Base-by-base conservation (phyloP, 1,140 invertebrate species). In the Theocolax elegans region DNA sequence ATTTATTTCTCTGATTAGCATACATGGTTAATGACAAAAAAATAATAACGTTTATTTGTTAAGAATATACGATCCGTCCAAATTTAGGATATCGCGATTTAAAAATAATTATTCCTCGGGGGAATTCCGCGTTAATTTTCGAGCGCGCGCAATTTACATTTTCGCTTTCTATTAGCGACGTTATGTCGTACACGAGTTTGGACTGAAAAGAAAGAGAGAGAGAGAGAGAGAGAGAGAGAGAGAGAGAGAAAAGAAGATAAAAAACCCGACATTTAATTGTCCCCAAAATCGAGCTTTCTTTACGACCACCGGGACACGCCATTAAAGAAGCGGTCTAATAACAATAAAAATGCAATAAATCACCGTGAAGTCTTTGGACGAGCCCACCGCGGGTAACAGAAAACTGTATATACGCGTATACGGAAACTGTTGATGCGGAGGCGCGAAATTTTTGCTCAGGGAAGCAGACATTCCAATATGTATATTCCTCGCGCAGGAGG, bases 261-360 rank as follows among this genome's bases (percentile, higher is more conserved):
- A 31, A 31, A 9, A 31, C 13, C 19, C 27, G 51, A 3, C 13
- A 19, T 48, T 44, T 27, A 17, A 65, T 27, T 25, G 31, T 62
- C 44, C 13, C 59, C 13, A 12, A 27, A n/a, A 44, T 59, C 31
- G 19, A 23, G 31, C 25, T n/a, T 53, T 53, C 46, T 21, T 63
- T 35, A 35, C 40, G n/a, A 25, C 25, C 21, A 13, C 12, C 46
- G 29, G 46, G n/a, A 49, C 23, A 21, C 13, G 9, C 27, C 17
- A 54, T 54, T 54, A 2, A 15, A 0, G 3, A 6, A 7, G 2
- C 17, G 31, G 6, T 59, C 38, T 13, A 15, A 13, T 15, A 15
- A 29, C 56, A 42, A 68, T 68, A 68, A 68, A 68, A 68, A 40
- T 17, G 66, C 21, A 21, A 68, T 60, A 68, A 68, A 68, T 59